Evolutionary conservation across 2,888 invertebrate genomes (phyloP), one percentile per base, ranked within the genome.

Genomic region (Drepanosiphum platanoidis): DNA sequence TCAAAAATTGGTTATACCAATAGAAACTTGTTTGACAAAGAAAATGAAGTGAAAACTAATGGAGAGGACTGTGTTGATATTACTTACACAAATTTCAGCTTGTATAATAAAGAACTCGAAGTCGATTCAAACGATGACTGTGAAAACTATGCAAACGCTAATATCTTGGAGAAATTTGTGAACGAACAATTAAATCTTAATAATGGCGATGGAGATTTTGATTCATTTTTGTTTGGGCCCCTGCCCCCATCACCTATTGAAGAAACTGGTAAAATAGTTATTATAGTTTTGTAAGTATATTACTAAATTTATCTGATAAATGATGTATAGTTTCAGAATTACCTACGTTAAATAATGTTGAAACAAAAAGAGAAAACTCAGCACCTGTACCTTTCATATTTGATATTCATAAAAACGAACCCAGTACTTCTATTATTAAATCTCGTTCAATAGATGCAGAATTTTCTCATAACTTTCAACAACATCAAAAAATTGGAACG

Each of bases 391-490:
- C 86, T 87, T 88, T 78, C 94, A 94, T 80, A 88, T 89, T 86
- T 90, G 90, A 77, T 88, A 89, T 36, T 90, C 89, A 86, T 89
- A 90, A 87, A 89, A 90, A 87, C 89, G 89, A 86, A 89, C 88
- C 71, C 86, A 92, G 75, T 39, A 92, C 92, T 58, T 90, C 90
- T 11, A 95, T 95, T 87, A 92, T 96, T 87, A 95, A 95, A 90
- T 95, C 95, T 87, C 92, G 95, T 88, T 95, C 95, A 11, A 95
- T 96, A 94, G 95, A 96, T 89, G 94, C 94, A 4, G 94, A 94
- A 87, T 95, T 94, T 89, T 93, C 93, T 88, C 86, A 89, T 88
- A 87, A 89, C 86, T 88, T 88, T 86, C 90, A 87, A 34, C 72
- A 80, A 27, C 70, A 86, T 74, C 78, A 86, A 34, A 66, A 71